Evolutionary conservation across 2,797 vertebrate genomes (phyloP), one percentile per base, ranked within the genome.

Genomic region (Lates japonicus): DNA sequence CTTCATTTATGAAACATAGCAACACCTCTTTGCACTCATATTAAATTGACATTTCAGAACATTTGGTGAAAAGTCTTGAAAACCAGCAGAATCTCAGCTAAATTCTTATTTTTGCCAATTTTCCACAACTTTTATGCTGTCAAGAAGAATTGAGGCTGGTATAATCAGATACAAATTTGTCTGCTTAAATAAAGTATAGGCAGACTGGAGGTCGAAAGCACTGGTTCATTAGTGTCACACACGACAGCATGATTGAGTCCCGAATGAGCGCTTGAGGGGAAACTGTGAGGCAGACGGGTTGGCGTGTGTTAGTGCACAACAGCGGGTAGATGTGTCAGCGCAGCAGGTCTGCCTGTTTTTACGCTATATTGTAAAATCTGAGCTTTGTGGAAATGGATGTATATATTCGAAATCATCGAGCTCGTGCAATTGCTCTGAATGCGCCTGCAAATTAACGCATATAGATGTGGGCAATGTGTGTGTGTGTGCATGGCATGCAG

Each of bases 371-470:
- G 83, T n/a, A n/a, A 84, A n/a, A 71, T 83, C 67, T 22, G 66
- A 71, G 81, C 76, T 86, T 83, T 82, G 87, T 80, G 65, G 70
- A 76, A 90, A 87, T 89, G 74, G 80, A 88, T 90, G 89, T 92
- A 86, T 90, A 90, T 55, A 76, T 90, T 90, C 70, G 87, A 90
- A 92, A 93, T 93, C 93, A 94, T 95, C 94, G 93, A 93, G 84
- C 87, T 91, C 83, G 71, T 87, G 85, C 85, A 78, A 83, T 88
- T 78, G 86, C 77, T 88, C 73, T 41, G 82, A 91, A 85, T 76
- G 70, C 20, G 39, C 63, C 54, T 73, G 81, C 71, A 82, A 92
- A 92, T 90, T 75, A 91, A 85, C 69, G 79, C 76, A 83, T 59
- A 57, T 70, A 76, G 64, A 74, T 80, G 81, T 61, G 74, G 60